These are phyloP conservation scores for Philotrypesis tridentata DNA, from an alignment of 1,140 invertebrate species.

Conservation along the genomic window DNA sequence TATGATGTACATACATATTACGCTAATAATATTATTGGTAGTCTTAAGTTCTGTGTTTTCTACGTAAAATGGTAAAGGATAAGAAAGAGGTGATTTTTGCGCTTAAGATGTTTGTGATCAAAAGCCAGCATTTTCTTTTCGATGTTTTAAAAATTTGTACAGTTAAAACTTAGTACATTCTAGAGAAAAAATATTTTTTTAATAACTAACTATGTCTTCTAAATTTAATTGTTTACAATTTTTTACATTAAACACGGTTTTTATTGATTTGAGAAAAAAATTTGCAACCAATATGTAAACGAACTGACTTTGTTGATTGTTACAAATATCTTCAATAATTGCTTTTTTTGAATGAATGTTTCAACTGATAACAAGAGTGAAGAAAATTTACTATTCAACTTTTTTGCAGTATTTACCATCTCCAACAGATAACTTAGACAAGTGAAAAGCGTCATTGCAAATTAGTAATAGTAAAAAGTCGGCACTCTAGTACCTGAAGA, in stretches of 20 bases:
- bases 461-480: background rate
- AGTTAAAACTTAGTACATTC: background rate
- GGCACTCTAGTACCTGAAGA: background rate
- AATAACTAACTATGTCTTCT: too few relatives aligned
- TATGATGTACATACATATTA: constrained; percentile 41
- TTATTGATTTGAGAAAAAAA: background rate
- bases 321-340: constrained; percentile 17
- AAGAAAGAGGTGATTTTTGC: constrained; percentile 5
- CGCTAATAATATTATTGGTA: constrained; percentile 44
- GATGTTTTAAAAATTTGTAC: constrained; percentile 19
- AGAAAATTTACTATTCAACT: constrained; percentile 13
- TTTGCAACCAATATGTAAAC: constrained; percentile 18
- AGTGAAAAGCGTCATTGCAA: background rate
- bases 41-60: constrained; percentile 31
- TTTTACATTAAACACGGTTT: background rate
- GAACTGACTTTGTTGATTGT: constrained; percentile 20
- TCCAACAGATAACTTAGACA: background rate
- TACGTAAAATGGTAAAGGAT: constrained; percentile 26
- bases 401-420: constrained; percentile 3
- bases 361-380: background rate
- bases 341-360: background rate
- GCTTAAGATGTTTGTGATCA: constrained; percentile 6
- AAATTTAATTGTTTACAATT: background rate
- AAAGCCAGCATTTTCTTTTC: constrained; percentile 22
- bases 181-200: too few relatives aligned